Evolutionary conservation across 2,113 vertebrate genomes (phyloP).

Genomic region (Seriola aureovittata): DNA sequence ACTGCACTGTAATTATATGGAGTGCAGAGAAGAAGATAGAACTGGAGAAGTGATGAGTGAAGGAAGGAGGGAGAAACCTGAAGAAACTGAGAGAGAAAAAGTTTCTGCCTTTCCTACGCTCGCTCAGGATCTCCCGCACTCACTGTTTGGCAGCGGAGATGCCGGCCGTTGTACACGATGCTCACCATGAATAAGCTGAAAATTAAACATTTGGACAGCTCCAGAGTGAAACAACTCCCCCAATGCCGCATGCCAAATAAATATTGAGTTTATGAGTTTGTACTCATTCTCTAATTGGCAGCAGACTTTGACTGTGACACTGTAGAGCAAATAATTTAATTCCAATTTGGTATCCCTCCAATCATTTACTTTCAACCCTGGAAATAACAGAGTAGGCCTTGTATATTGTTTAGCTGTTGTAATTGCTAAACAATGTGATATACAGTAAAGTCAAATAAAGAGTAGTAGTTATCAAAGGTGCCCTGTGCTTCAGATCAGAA

Average conservation of each 20-base stretch:
- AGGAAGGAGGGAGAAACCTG: not conserved
- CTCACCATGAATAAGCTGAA: constrained; percentile 58
- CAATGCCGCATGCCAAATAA: constrained; percentile 52
- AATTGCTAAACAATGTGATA: constrained; percentile 15
- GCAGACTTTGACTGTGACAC: constrained; percentile 61
- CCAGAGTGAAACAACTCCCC: constrained; percentile 30
- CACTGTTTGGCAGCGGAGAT: not conserved
- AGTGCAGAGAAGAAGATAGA: not conserved
- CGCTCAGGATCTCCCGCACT: not conserved
- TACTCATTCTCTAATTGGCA: constrained; percentile 74
- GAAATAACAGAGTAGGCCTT: constrained; percentile 28
- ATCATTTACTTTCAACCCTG: constrained; percentile 43
- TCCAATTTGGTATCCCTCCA: constrained; percentile 64
- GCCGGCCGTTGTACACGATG: not conserved
- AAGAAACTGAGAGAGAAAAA: not conserved
- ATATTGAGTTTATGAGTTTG: constrained; percentile 72
- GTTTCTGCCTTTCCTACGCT: not conserved
- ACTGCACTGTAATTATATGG: not conserved
- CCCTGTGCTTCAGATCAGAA: not conserved
- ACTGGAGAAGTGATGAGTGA: not conserved
- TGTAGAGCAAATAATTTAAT: constrained; percentile 58
- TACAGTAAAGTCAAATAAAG: not conserved
- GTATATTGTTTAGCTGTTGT: constrained; percentile 32
- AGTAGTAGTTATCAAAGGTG: not conserved
- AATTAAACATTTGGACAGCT: constrained; percentile 61